phyloP scores from a whole-genome alignment of 2,888 invertebrate genomes.

The Acanthosepion pharaonis region DNA sequence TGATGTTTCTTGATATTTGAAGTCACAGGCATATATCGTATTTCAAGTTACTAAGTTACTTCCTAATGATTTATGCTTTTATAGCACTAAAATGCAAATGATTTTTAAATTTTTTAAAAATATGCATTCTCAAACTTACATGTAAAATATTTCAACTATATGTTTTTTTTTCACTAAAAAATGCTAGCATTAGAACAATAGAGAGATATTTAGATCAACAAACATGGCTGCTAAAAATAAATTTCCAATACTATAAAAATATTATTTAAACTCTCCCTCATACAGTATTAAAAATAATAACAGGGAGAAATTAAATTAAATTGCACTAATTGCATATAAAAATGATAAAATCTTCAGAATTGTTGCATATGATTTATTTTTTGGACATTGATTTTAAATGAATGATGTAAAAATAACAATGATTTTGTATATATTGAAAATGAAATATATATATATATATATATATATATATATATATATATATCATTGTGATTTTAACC shows the following conservation, averaged over 20 bases:
- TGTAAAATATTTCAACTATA: not conserved
- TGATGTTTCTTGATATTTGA: not conserved
- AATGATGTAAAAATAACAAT: too few relatives aligned
- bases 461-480: too few relatives aligned
- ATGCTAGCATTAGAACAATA: not conserved
- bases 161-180: not conserved
- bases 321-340: too few relatives aligned
- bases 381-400: too few relatives aligned
- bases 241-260: not conserved
- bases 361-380: too few relatives aligned
- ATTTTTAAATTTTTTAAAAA: not conserved
- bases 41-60: not conserved
- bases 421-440: too few relatives aligned
- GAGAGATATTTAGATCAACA: not conserved
- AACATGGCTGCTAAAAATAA: conserved; percentile 11
- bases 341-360: too few relatives aligned
- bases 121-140: not conserved
- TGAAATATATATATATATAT: too few relatives aligned
- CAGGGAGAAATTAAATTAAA: too few relatives aligned
- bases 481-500: not conserved
- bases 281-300: too few relatives aligned
- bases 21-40: not conserved
- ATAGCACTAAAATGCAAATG: not conserved
- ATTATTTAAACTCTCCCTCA: not conserved
- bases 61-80: not conserved